These are phyloP conservation scores for Gallinago jamesoni DNA, from an alignment of 2,113 vertebrate species.

Conservation along the genomic window DNA sequence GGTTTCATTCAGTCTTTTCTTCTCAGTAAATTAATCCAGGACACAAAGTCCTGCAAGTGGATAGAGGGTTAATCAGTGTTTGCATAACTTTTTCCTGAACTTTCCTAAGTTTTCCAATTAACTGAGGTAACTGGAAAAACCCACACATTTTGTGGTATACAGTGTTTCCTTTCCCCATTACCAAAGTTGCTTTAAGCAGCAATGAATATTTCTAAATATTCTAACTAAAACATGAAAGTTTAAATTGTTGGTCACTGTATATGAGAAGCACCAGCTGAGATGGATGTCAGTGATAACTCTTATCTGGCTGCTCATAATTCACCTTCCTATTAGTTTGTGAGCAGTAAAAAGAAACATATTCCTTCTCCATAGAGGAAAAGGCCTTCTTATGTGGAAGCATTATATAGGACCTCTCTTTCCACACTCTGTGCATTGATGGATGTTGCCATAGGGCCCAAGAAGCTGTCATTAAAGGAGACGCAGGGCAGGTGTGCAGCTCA, in stretches of 20 bases:
- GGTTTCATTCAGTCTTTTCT: slow-evolving; percentile 41
- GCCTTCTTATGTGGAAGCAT: neutral
- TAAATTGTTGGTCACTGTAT: neutral
- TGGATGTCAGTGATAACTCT: neutral
- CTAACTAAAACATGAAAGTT: neutral
- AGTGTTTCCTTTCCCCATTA: neutral
- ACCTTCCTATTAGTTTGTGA: neutral
- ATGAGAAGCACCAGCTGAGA: neutral
- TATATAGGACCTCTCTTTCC: neutral
- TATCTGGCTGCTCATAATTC: neutral
- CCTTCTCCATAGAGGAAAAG: neutral
- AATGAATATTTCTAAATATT: neutral
- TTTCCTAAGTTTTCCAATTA: slow-evolving; percentile 76
- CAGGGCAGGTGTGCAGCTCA: neutral
- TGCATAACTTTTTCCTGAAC: slow-evolving; percentile 80
- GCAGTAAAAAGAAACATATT: neutral
- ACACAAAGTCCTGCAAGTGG: neutral
- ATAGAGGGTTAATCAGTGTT: slow-evolving; percentile 71
- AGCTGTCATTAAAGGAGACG: neutral
- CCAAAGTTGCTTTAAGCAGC: neutral
- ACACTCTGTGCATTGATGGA: neutral
- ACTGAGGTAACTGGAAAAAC: slow-evolving; percentile 78
- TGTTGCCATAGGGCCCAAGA: neutral
- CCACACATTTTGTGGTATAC: slow-evolving; percentile 4
- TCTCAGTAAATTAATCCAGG: slow-evolving; percentile 45